These are phyloP conservation scores for Brenthis ino DNA, from an alignment of 2,888 invertebrate genomes.

Conservation along the genomic window DNA sequence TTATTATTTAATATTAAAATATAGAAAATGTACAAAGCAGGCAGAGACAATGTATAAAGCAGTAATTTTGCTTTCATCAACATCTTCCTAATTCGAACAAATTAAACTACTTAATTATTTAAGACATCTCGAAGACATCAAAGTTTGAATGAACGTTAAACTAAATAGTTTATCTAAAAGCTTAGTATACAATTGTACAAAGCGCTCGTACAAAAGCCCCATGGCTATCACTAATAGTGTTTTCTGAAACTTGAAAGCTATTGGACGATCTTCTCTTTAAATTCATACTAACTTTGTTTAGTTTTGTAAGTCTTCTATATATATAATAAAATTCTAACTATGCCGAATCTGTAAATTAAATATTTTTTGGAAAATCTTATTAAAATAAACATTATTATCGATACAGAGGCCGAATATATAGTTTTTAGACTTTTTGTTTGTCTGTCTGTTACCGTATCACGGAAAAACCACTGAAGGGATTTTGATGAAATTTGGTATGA, in stretches of 20 bases:
- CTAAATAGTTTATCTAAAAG: conserved; percentile 19
- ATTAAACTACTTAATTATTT: conserved; percentile 7
- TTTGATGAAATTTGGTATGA: no score
- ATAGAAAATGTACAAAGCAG: no score
- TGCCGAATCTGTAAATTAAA: no score
- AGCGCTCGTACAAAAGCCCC: conserved; percentile 19
- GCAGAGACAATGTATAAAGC: no score
- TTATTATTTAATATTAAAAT: no score
- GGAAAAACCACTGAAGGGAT: no score
- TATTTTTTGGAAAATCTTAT: no score
- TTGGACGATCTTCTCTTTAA: neutral
- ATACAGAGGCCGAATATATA: no score
- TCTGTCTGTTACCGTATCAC: no score
- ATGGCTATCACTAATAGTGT: conserved; percentile 23
- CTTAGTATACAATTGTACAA: conserved; percentile 15
- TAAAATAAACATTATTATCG: no score
- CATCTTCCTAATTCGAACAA: neutral
- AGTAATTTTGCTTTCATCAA: no score
- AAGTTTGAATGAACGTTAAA: conserved; percentile 6
- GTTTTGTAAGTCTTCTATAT: conserved; percentile 1
- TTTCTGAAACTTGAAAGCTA: conserved; percentile 12
- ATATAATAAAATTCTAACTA: neutral
- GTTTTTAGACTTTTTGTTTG: no score
- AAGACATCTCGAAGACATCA: conserved; percentile 10
- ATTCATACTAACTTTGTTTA: conserved; percentile 8